Evolutionary conservation across 2,888 invertebrate genomes (phyloP).

Genomic region (Tanypteryx hageni): DNA sequence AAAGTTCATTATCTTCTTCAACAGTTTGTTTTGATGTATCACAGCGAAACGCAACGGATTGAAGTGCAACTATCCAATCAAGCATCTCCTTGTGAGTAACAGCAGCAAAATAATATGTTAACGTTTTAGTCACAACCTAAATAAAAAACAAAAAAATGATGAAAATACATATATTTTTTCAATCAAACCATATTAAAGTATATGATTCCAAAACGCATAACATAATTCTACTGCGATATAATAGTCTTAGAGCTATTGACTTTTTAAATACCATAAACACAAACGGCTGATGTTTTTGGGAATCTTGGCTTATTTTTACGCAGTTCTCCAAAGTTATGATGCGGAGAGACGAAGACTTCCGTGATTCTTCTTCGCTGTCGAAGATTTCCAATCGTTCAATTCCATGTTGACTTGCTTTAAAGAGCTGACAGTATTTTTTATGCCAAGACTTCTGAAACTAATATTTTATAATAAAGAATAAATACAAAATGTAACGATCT

Average conservation of each 20-base stretch:
- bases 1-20: constrained; percentile 93
- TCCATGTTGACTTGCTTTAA: constrained; percentile 89
- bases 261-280: constrained; percentile 75
- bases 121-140: constrained; percentile 85
- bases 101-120: constrained; percentile 79
- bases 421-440: constrained; percentile 86
- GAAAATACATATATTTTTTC: not conserved
- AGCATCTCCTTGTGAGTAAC: constrained; percentile 83
- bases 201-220: not conserved
- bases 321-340: constrained; percentile 92
- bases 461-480: not conserved
- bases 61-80: constrained; percentile 88
- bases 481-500: constrained; percentile 27
- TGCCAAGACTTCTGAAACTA: constrained; percentile 89
- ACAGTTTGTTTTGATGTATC: constrained; percentile 82
- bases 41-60: constrained; percentile 84
- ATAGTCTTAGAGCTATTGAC: constrained; percentile 68
- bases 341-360: constrained; percentile 80
- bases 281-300: constrained; percentile 76
- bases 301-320: constrained; percentile 82
- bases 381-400: constrained; percentile 91
- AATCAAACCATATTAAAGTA: constrained; percentile 75
- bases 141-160: constrained; percentile 57
- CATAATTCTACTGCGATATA: constrained; percentile 3
- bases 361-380: constrained; percentile 85